These are phyloP conservation scores for Tangara arthus DNA, from an alignment of 2,797 vertebrate genomes.

Conservation along the genomic window DNA sequence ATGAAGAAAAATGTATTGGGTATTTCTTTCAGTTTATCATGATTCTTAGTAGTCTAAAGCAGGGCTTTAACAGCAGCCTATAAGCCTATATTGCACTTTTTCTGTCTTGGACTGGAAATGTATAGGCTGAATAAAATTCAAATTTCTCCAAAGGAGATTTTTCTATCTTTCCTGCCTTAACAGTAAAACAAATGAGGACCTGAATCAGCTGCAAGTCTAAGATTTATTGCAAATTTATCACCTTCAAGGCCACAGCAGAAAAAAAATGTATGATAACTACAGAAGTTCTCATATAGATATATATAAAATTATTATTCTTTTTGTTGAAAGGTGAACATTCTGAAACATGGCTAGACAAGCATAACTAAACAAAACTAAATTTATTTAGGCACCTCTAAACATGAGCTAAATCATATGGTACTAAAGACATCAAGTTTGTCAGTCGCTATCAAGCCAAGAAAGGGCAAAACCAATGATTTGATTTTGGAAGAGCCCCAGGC, in stretches of 20 bases:
- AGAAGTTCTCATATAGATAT: neutral
- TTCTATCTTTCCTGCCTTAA: neutral
- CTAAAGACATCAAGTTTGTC: neutral
- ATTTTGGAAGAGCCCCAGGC: neutral
- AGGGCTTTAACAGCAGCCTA: neutral
- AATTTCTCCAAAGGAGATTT: neutral
- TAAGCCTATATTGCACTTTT: neutral
- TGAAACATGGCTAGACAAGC: neutral
- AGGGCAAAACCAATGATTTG: neutral
- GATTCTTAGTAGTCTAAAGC: neutral
- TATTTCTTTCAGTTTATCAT: neutral
- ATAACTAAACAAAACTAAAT: neutral
- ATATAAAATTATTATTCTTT: neutral
- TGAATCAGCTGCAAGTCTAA: neutral
- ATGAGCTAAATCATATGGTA: neutral
- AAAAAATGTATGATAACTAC: neutral
- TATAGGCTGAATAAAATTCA: neutral
- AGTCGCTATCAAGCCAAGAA: neutral
- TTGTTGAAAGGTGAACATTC: neutral
- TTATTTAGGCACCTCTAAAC: neutral
- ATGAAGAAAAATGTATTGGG: neutral
- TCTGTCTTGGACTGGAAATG: neutral
- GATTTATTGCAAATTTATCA: neutral
- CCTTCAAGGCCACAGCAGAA: neutral
- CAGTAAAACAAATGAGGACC: neutral